phyloP scores from a whole-genome alignment of 2,113 vertebrate genomes.

The Hirundichthys speculiger region DNA sequence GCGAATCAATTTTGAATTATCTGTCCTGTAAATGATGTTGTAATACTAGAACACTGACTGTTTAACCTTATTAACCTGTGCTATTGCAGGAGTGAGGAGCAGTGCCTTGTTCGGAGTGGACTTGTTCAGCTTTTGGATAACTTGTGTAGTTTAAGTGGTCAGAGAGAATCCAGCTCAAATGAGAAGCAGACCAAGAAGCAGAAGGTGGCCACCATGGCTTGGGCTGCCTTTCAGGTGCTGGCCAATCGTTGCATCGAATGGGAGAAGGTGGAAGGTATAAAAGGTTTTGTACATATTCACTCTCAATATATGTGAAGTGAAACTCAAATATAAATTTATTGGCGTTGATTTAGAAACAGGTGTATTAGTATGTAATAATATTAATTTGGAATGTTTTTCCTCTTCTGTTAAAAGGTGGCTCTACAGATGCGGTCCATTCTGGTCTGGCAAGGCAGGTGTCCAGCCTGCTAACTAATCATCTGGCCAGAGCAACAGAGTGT shows the following conservation, averaged over 20 bases:
- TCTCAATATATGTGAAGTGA: too few relatives aligned
- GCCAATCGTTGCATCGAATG: conserved; percentile 98
- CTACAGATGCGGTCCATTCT: conserved; percentile 95
- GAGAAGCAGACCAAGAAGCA: conserved; percentile 98
- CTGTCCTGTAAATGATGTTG: neutral
- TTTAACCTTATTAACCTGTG: neutral
- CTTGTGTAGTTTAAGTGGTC: conserved; percentile 94
- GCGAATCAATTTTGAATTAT: conserved; percentile 4
- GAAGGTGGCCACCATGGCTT: conserved; percentile 98
- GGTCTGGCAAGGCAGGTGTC: conserved; percentile 97
- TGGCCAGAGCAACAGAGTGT: conserved; percentile 95
- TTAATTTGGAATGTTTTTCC: neutral
- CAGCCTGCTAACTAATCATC: conserved; percentile 95
- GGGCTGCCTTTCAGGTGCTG: conserved; percentile 98
- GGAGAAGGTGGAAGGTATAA: conserved; percentile 96
- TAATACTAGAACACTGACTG: neutral
- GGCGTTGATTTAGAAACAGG: neutral
- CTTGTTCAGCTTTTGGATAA: conserved; percentile 97
- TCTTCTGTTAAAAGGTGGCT: conserved; percentile 82
- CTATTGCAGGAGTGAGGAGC: conserved; percentile 91
- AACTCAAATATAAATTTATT: neutral
- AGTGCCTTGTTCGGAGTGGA: conserved; percentile 96
- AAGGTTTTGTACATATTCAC: neutral
- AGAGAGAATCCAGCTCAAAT: conserved; percentile 91
- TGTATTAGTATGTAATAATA: neutral